phyloP scores from a whole-genome alignment of 2,113 vertebrate species.

The Axis porcinus region DNA sequence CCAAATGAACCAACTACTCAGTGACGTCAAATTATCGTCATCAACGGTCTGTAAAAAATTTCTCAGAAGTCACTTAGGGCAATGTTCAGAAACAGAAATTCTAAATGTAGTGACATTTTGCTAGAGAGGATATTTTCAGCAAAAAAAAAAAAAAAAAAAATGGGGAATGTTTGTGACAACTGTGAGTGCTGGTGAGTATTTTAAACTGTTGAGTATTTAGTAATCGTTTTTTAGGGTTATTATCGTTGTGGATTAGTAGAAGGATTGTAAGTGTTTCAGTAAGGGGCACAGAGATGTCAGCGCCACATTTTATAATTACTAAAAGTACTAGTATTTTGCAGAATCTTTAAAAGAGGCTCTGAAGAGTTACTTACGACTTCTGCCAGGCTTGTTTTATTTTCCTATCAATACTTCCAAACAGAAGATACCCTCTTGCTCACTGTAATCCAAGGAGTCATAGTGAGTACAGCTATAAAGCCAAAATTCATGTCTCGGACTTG shows the following conservation, averaged over 20 bases:
- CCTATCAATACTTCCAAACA: background rate
- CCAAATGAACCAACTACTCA: background rate
- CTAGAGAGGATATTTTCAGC: slow-evolving; percentile 7
- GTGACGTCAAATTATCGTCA: background rate
- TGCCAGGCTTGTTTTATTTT: background rate
- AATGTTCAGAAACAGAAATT: slow-evolving; percentile 41
- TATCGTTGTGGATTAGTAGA: background rate
- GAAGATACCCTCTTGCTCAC: background rate
- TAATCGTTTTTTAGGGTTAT: background rate
- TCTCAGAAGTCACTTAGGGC: slow-evolving; percentile 39
- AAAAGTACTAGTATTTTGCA: background rate
- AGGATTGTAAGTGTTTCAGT: background rate
- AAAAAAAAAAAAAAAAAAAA: background rate
- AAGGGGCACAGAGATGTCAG: background rate
- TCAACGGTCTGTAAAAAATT: background rate
- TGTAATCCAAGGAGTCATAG: background rate
- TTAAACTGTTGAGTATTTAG: background rate
- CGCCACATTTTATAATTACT: background rate
- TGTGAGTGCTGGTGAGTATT: background rate
- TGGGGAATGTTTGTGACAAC: background rate
- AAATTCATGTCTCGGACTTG: background rate
- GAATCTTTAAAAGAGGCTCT: background rate
- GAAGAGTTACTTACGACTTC: background rate
- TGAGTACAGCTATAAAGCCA: background rate
- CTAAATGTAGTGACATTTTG: slow-evolving; percentile 24